A percentile compares a stretch with the other conserved stretches of the same genome.
These are phyloP conservation scores for Pteromalus puparum DNA, from an alignment of 1,140 invertebrate species.

Conservation along the genomic window DNA sequence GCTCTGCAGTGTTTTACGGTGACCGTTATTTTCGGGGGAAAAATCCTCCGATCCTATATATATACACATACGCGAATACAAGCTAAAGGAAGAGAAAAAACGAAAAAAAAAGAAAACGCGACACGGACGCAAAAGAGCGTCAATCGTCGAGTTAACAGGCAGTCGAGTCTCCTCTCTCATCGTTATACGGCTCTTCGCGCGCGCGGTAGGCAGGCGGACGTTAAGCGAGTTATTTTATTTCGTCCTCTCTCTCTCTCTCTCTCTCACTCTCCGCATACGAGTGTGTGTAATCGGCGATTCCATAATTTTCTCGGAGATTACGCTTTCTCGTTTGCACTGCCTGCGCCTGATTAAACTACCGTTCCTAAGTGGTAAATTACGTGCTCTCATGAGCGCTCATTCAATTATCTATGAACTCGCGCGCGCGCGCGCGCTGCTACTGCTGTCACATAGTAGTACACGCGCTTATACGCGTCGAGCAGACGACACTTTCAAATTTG, in stretches of 20 bases:
- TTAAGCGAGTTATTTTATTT: conserved; percentile 38
- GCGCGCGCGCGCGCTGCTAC: conserved; percentile 25
- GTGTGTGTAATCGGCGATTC: conserved; percentile 41
- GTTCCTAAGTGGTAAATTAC: conserved; percentile 48
- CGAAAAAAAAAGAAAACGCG: not conserved
- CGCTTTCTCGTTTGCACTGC: conserved; percentile 48
- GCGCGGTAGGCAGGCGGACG: not conserved
- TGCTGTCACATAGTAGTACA: too few species aligned
- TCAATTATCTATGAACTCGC: conserved; percentile 35
- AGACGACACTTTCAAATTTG: too few species aligned
- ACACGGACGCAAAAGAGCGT: not conserved
- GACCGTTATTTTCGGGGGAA: conserved; percentile 69
- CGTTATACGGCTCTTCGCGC: conserved; percentile 11
- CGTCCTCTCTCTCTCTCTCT: not conserved
- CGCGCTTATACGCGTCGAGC: too few species aligned
- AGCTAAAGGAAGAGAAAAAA: not conserved
- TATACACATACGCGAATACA: conserved; percentile 35
- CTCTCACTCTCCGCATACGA: not conserved
- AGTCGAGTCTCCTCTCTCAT: not conserved
- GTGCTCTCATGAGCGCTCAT: conserved; percentile 44
- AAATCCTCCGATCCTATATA: conserved; percentile 20
- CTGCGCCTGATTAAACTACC: conserved; percentile 45
- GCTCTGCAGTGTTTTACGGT: conserved; percentile 61
- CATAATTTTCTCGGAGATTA: conserved; percentile 49
- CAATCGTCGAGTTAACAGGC: conserved; percentile 14